Percentiles rank a stretch among this genome's conserved stretches.
phyloP scores from a whole-genome alignment of 1,140 invertebrate species.

The Rhizoglyphus robini region DNA sequence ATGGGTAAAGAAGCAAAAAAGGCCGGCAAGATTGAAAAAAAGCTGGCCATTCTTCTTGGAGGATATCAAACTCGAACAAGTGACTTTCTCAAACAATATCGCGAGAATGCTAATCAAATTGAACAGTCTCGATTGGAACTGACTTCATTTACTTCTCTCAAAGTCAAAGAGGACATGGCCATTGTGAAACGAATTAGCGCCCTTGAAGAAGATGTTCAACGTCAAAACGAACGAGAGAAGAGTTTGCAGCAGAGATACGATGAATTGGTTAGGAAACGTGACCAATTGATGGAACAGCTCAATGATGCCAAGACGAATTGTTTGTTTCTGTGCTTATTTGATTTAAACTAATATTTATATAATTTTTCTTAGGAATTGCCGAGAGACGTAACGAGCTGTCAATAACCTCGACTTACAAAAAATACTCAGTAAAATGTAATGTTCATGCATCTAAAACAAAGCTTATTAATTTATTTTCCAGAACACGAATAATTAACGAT shows the following conservation, averaged over 20 bases:
- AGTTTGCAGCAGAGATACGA: conserved; percentile 65
- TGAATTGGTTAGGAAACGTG: conserved; percentile 41
- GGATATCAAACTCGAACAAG: conserved; percentile 76
- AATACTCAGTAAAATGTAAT: too few relatives aligned
- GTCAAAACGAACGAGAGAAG: conserved; percentile 79
- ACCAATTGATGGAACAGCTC: conserved; percentile 28
- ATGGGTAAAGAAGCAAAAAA: conserved; percentile 91
- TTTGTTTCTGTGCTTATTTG: background rate
- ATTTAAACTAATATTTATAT: too few relatives aligned
- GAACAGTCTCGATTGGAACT: conserved; percentile 75
- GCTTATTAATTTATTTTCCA: too few relatives aligned
- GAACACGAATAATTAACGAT: too few relatives aligned
- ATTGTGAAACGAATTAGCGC: conserved; percentile 75
- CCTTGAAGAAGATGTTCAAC: conserved; percentile 75
- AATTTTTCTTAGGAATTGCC: too few relatives aligned
- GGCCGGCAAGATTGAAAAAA: conserved; percentile 95
- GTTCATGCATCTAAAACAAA: too few relatives aligned
- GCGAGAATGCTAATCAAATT: conserved; percentile 73
- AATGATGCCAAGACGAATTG: background rate
- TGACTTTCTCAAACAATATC: conserved; percentile 73
- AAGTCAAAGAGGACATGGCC: conserved; percentile 75
- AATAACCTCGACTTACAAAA: too few relatives aligned
- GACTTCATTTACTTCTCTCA: conserved; percentile 79
- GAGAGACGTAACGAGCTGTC: too few relatives aligned
- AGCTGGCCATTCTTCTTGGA: conserved; percentile 80